Evolutionary conservation across 2,888 invertebrate genomes (phyloP).

Genomic region (Vesta saturnalis): DNA sequence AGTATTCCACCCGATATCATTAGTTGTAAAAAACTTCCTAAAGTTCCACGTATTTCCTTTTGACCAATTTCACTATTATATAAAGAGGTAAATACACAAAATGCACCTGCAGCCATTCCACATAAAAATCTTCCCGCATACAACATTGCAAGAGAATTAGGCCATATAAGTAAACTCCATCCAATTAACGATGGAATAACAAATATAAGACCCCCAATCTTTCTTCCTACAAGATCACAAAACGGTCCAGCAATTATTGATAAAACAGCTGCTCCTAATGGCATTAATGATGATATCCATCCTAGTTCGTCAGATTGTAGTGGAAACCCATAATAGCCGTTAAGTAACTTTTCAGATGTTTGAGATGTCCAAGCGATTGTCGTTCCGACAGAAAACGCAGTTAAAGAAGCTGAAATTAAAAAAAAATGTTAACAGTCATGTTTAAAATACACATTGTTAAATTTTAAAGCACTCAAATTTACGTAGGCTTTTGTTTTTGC

Average conservation of each 20-base stretch:
- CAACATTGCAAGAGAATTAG: conserved; percentile 68
- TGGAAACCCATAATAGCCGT: conserved; percentile 65
- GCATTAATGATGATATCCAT: conserved; percentile 75
- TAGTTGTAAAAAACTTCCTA: conserved; percentile 86
- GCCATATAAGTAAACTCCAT: conserved; percentile 75
- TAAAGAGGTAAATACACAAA: conserved; percentile 81
- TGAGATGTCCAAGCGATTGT: conserved; percentile 81
- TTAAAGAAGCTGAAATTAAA: conserved; percentile 55
- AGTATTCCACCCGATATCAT: conserved; percentile 84
- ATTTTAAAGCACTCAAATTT: no score
- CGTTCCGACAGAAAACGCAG: conserved; percentile 81
- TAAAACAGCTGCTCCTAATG: conserved; percentile 75
- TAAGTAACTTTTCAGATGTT: conserved; percentile 60
- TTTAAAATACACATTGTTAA: no score
- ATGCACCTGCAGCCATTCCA: conserved; percentile 79
- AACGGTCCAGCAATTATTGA: conserved; percentile 76
- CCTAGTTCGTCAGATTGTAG: conserved; percentile 67
- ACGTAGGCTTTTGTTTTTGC: no score
- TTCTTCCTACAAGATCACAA: conserved; percentile 75
- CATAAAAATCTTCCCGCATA: conserved; percentile 72
- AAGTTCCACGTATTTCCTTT: conserved; percentile 78
- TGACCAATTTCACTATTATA: conserved; percentile 86
- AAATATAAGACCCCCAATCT: conserved; percentile 70
- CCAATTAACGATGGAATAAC: conserved; percentile 74
- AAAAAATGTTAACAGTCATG: no score